Evolutionary conservation across 2,888 invertebrate species (phyloP).

Genomic region (Hemistola chrysoprasaria): DNA sequence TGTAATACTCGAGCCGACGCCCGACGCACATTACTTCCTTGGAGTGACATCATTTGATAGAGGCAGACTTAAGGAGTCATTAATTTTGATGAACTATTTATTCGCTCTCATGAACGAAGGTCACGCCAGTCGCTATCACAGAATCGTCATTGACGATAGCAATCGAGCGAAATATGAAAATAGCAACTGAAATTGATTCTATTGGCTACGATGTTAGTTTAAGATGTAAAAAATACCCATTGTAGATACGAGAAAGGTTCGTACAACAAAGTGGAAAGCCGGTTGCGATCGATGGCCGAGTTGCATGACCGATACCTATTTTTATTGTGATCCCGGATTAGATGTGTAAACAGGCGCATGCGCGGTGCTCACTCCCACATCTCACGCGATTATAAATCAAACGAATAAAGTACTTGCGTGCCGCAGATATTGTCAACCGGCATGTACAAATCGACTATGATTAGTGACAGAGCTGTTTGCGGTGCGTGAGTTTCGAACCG

Average conservation of each 20-base stretch:
- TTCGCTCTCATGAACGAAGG: conserved; percentile 15
- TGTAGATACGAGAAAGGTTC: conserved; percentile 30
- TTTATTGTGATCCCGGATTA: conserved; percentile 59
- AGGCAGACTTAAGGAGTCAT: conserved; percentile 23
- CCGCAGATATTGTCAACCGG: conserved; percentile 11
- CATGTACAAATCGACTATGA: conserved; percentile 14
- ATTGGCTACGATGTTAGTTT: conserved; percentile 1
- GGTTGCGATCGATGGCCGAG: conserved; percentile 50
- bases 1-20: conserved; percentile 10
- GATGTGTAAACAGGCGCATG: conserved; percentile 54
- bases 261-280: conserved; percentile 24
- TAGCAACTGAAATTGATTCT: conserved; percentile 6
- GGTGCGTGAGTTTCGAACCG: conserved; percentile 24
- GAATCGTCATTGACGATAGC: conserved; percentile 9
- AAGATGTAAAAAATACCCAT: conserved; percentile 16
- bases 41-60: conserved; percentile 35
- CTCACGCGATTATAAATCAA: conserved; percentile 43
- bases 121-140: conserved; percentile 8
- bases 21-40: conserved; percentile 20
- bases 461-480: conserved; percentile 16
- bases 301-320: conserved; percentile 66
- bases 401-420: conserved; percentile 12
- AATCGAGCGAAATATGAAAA: conserved; percentile 11
- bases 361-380: conserved; percentile 37
- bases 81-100: conserved; percentile 28